Conservation (phyloP, 2,888 invertebrate genomes). For the Aplocera efformata region DNA sequence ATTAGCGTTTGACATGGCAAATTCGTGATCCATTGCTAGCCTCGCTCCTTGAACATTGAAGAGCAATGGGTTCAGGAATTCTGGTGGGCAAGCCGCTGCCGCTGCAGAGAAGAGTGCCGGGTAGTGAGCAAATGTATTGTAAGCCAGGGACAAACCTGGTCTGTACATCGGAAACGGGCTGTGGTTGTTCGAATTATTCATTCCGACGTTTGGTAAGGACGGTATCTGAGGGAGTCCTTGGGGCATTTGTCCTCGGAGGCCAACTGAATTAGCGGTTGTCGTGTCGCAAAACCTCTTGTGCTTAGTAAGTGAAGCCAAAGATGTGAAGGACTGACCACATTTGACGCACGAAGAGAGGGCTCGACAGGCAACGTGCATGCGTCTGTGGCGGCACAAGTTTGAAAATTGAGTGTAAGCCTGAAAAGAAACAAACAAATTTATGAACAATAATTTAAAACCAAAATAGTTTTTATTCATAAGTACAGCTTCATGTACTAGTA, state of each 20-base stretch:
- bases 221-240: conserved; percentile 67
- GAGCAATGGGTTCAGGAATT: conserved; percentile 82
- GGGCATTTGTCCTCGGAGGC: conserved; percentile 68
- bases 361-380: conserved; percentile 98
- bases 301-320: conserved; percentile 94
- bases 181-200: conserved; percentile 65
- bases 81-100: conserved; percentile 79
- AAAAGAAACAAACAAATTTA: conserved; percentile 40
- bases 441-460: too few relatives aligned
- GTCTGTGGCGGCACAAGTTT: conserved; percentile 99
- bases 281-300: conserved; percentile 98
- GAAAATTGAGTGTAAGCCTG: conserved; percentile 99
- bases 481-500: too few relatives aligned
- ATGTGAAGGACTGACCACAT: conserved; percentile 96
- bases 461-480: too few relatives aligned
- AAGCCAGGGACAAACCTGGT: conserved; percentile 82
- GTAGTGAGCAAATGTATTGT: conserved; percentile 83
- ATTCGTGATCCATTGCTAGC: conserved; percentile 73
- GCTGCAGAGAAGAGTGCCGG: conserved; percentile 76
- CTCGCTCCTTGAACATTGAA: conserved; percentile 82
- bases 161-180: conserved; percentile 88
- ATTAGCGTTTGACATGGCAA: conserved; percentile 75
- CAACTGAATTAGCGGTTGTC: conserved; percentile 74
- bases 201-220: conserved; percentile 62
- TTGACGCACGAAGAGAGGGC: conserved; percentile 96